Percentiles rank a stretch among this genome's conserved stretches.
These are phyloP conservation scores for Fistularia tabacaria DNA, from an alignment of 2,797 vertebrate species.

Conservation along the genomic window DNA sequence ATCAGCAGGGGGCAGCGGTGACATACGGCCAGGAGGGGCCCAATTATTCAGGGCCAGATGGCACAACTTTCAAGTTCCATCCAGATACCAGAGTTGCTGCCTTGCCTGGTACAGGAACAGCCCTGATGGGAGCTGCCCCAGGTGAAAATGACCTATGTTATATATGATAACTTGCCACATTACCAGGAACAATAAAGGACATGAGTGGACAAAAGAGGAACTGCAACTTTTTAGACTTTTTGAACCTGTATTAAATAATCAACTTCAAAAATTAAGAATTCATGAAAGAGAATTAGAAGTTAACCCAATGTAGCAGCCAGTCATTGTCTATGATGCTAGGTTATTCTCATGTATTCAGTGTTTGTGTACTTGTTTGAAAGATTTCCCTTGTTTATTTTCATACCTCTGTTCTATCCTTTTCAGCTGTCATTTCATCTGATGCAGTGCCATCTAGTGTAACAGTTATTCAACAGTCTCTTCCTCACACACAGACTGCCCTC, in stretches of 20 bases:
- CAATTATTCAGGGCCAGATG: conserved; percentile 49
- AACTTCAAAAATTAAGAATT: too few species aligned
- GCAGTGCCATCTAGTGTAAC: conserved; percentile 59
- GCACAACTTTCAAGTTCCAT: conserved; percentile 62
- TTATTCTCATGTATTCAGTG: not conserved
- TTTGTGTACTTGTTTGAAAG: not conserved
- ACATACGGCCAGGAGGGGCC: conserved; percentile 64
- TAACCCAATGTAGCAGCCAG: too few species aligned
- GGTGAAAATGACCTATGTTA: conserved; percentile 54
- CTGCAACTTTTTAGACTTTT: too few species aligned
- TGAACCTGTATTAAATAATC: too few species aligned
- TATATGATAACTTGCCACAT: not conserved
- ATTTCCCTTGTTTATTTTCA: not conserved
- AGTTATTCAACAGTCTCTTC: conserved; percentile 58
- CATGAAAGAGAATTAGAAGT: too few species aligned
- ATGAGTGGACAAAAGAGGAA: too few species aligned
- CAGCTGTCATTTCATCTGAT: conserved; percentile 62
- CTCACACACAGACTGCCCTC: conserved; percentile 49
- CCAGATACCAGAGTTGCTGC: conserved; percentile 46
- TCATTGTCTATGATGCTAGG: too few species aligned
- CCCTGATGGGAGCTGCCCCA: conserved; percentile 62
- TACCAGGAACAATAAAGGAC: too few species aligned
- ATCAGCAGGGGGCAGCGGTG: conserved; percentile 82
- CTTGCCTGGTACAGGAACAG: conserved; percentile 58
- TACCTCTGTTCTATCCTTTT: not conserved